Base-by-base conservation (phyloP, 2,113 vertebrate genomes). In the Odontesthes bonariensis region DNA sequence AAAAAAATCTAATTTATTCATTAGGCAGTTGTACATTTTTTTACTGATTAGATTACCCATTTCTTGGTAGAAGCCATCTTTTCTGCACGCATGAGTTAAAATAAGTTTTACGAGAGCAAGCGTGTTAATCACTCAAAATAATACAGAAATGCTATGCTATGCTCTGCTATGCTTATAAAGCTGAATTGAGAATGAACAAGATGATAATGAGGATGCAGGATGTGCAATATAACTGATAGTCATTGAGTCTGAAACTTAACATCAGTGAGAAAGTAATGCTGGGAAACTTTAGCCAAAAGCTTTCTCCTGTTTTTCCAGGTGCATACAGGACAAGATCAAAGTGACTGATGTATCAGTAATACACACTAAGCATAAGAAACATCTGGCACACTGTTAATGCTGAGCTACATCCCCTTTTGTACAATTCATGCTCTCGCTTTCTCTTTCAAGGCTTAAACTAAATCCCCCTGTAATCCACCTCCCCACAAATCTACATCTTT, bases 381-480 rank as follows among this genome's bases (percentile, higher is more conserved):
- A 69, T 67, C 61, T 58, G 46, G 64, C 62, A 69, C 23, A 42
- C 23, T 56, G 52, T 44, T 73, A 75, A 67, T 77, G 76, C 65
- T 59, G 31, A 79, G 56, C 77, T 63, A 47, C 60, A 31, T 61
- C n/a, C 55, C 67, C 56, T 71, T 81, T 83, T 79, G 27, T 65
- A 74, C 62, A 68, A 69, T 44, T 67, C 33, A 49, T 88, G 80
- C 72, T 75, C 14, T 42, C 46, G 56, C 56, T 19, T 23, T 23
- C 32, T 65, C 73, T 85, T 80, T 78, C 42, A 82, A 69, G 69
- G 82, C 73, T 90, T 81, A 75, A 77, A 84, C 55, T 71, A 84
- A 87, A 86, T 80, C 83, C 56, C 10, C 72, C 70, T 75, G 22
- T 86, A 83, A 88, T 83, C 82, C 64, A 38, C 82, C 62, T 56